Evolutionary conservation across 2,888 invertebrate genomes (phyloP).

Genomic region (Conomelus anceps): DNA sequence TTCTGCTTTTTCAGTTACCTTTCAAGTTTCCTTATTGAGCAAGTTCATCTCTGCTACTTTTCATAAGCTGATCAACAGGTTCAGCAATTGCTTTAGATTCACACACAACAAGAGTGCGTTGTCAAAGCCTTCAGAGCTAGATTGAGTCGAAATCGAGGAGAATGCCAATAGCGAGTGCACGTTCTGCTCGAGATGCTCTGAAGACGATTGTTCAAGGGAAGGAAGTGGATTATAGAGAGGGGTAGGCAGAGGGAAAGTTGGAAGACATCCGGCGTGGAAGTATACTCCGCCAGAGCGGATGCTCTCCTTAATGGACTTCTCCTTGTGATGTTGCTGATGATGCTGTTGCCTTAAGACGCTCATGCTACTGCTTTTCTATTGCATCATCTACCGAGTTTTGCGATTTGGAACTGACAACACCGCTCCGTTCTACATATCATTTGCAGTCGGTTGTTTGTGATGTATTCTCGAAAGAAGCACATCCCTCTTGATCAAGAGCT

Average conservation of each 20-base stretch:
- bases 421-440: background rate
- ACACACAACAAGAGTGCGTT: background rate
- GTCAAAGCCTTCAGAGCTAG: background rate
- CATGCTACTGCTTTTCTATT: background rate
- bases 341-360: background rate
- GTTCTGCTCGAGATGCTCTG: background rate
- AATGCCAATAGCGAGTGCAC: background rate
- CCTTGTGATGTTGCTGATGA: background rate
- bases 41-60: background rate
- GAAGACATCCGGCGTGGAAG: background rate
- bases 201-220: background rate
- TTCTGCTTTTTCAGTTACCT: no score
- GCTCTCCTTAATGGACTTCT: background rate
- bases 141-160: background rate
- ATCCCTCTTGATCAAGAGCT: background rate
- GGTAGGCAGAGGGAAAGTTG: background rate
- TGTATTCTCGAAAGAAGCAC: background rate
- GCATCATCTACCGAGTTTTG: background rate
- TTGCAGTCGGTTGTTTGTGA: background rate
- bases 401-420: background rate
- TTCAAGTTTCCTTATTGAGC: no score
- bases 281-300: background rate
- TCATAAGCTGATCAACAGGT: background rate
- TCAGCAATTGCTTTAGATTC: background rate
- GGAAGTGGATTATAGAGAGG: background rate